Evolutionary conservation across 2,113 vertebrate species (phyloP), one percentile per base, ranked within the genome.

Genomic region (Chionodraco myersi): DNA sequence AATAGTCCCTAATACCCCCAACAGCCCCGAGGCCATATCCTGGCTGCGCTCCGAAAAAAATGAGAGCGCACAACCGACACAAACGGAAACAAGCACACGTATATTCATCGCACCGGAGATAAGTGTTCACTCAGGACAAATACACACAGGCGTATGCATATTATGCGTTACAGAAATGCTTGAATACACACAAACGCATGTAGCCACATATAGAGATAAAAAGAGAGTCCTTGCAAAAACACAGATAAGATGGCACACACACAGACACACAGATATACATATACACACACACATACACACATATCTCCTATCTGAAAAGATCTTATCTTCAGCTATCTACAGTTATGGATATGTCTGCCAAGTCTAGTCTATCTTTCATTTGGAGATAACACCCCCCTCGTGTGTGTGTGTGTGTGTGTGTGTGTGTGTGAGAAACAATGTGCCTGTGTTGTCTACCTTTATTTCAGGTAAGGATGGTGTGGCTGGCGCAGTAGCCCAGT

Each of bases 1-100:
- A 94, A 94, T 92, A 92, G 93, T 94, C 91, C 90, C 92, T 91
- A 94, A 94, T 94, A 94, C 92, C 87, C 91, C 84, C 85, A 86
- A 83, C 88, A 89, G 82, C 92, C 90, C 92, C 2, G 72, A 90
- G 89, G 89, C 91, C 91, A 89, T 91, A 87, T 88, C 81, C 75
- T 87, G 85, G 70, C 87, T 89, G 78, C 54, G 45, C 80, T 86
- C 86, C 66, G 83, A 83, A 90, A 83, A 90, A 89, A 89, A 85
- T 52, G 66, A 87, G 75, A 2, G 54, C 69, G 78, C 68, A 23
- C 62, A 16, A 18, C 47, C 36, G 36, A 62, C n/a, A 73, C 26
- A 41, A 65, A 67, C 63, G 6, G 62, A 57, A 21, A 7, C 51
- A 34, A 9, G 65, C 52, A 76, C n/a, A 57, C 53, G 69, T 57